These are phyloP conservation scores for Ploceus nigricollis DNA, from an alignment of 2,113 vertebrate genomes.

Conservation along the genomic window DNA sequence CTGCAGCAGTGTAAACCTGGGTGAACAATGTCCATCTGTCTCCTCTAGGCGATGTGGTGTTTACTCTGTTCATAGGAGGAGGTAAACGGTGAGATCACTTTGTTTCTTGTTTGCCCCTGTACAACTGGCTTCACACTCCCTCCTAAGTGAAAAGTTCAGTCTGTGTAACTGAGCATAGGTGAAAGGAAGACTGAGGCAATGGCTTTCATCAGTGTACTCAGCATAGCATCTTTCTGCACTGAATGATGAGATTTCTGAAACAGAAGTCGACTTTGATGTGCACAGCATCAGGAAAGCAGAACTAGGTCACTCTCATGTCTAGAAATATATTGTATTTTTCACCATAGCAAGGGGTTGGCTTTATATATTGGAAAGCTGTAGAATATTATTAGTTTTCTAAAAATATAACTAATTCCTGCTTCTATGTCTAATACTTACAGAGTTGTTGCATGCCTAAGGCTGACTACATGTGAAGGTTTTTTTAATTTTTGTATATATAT, in stretches of 20 bases:
- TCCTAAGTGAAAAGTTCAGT: neutral
- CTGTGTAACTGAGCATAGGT: neutral
- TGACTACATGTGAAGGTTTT: neutral
- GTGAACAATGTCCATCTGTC: neutral
- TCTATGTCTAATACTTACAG: neutral
- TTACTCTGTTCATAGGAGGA: neutral
- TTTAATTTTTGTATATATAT: neutral
- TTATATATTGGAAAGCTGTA: neutral
- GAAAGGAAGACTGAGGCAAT: neutral
- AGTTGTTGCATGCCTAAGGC: neutral
- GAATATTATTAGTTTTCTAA: neutral
- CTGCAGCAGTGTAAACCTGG: neutral
- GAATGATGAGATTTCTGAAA: neutral
- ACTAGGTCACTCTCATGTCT: conserved; percentile 38
- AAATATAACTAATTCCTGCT: neutral
- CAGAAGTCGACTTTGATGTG: neutral
- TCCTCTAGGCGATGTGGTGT: neutral
- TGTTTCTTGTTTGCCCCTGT: neutral
- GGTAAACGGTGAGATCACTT: neutral
- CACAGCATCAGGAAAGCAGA: conserved; percentile 39
- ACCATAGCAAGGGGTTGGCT: neutral
- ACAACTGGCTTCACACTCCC: neutral
- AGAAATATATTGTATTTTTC: neutral
- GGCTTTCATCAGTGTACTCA: neutral
- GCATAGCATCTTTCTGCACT: neutral